Evolutionary conservation across 2,888 invertebrate genomes (phyloP).

Genomic region (Andrena bucephala): DNA sequence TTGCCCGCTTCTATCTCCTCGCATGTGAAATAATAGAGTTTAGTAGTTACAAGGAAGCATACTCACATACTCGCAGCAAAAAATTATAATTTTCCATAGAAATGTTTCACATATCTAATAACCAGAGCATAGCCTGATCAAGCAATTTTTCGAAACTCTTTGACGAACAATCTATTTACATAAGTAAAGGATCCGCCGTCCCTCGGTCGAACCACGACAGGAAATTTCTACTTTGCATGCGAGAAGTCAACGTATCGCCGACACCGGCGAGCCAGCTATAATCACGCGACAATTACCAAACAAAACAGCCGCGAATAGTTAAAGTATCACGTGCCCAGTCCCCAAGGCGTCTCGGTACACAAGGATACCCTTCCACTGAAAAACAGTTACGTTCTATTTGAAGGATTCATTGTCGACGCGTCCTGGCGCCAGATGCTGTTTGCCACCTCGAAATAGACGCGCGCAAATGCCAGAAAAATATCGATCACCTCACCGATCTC

Average conservation of each 20-base stretch:
- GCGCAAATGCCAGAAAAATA: constrained; percentile 30
- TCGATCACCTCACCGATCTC: background rate
- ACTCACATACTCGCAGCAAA: too few species aligned
- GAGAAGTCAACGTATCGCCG: constrained; percentile 18
- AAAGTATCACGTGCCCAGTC: constrained; percentile 38
- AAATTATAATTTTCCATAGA: too few species aligned
- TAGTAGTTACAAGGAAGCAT: too few species aligned
- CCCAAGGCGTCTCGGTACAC: constrained; percentile 19
- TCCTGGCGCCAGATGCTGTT: constrained; percentile 55
- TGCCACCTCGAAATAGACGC: constrained; percentile 25
- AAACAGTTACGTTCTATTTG: constrained; percentile 36
- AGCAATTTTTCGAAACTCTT: too few species aligned
- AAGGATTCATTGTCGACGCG: constrained; percentile 37
- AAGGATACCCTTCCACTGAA: constrained; percentile 14
- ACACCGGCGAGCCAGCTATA: constrained; percentile 7
- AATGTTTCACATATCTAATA: too few species aligned
- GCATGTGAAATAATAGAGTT: too few species aligned
- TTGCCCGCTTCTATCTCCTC: too few species aligned
- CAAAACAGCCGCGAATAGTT: constrained; percentile 27
- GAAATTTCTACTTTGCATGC: constrained; percentile 31
- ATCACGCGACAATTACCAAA: constrained; percentile 40
- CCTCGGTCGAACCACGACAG: background rate
- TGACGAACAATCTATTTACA: background rate
- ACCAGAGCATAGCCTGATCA: too few species aligned
- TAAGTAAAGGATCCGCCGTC: background rate